These are phyloP conservation scores for Girardinus metallicus DNA, from an alignment of 2,797 vertebrate genomes.

Conservation along the genomic window DNA sequence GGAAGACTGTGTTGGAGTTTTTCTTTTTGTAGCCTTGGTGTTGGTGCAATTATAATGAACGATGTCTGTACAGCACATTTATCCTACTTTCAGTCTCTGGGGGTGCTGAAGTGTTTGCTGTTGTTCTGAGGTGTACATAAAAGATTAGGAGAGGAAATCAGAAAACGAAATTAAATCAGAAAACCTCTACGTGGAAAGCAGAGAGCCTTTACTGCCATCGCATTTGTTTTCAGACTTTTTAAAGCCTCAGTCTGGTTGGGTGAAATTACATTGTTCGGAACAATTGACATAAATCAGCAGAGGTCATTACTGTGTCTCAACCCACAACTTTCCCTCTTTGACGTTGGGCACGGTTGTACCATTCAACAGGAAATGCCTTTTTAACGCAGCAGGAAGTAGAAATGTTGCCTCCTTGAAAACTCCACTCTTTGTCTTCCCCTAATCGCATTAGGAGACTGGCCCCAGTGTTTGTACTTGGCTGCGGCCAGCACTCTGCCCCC, in stretches of 20 bases:
- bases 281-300: conserved; percentile 5
- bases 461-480: conserved; percentile 51
- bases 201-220: conserved; percentile 15
- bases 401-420: conserved; percentile 42
- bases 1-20: conserved; percentile 17
- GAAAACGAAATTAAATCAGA: too few species aligned
- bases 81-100: conserved; percentile 8
- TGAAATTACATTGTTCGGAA: conserved; percentile 23
- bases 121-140: background rate
- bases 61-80: background rate
- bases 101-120: background rate
- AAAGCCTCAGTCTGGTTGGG: conserved; percentile 5
- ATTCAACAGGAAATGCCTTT: conserved; percentile 72
- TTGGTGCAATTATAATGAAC: conserved; percentile 19
- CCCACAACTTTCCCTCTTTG: conserved; percentile 40
- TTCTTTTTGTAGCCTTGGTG: conserved; percentile 23
- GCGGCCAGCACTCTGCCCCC: conserved; percentile 20
- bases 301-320: conserved; percentile 16
- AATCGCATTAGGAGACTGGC: conserved; percentile 60
- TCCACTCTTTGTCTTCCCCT: conserved; percentile 57
- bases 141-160: background rate
- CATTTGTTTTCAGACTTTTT: conserved; percentile 19
- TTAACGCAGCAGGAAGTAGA: conserved; percentile 66
- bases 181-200: background rate
- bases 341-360: conserved; percentile 32